These are phyloP conservation scores for Cheilosia vernalis DNA, from an alignment of 2,888 invertebrate genomes.

Conservation along the genomic window DNA sequence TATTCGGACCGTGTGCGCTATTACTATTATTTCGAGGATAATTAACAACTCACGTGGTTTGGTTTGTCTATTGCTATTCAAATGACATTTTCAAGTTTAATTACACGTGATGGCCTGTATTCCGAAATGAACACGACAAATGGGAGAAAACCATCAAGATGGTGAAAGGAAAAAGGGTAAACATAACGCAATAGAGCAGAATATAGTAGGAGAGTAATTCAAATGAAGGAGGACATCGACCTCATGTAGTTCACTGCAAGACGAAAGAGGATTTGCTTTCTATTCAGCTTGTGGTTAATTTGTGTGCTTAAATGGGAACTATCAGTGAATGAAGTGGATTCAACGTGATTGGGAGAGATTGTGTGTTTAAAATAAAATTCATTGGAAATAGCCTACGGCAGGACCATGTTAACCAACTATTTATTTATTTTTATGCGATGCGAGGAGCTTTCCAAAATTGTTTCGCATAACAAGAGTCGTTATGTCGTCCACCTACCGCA, in stretches of 20 bases:
- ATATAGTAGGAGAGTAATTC: too few species aligned
- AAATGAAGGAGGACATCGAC: slow-evolving; percentile 2
- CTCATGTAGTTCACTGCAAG: background rate
- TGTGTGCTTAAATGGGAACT: background rate
- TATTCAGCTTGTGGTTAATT: background rate
- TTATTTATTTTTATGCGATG: too few species aligned
- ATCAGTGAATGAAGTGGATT: background rate
- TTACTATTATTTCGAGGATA: background rate
- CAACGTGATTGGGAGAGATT: background rate
- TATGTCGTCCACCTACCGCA: too few species aligned
- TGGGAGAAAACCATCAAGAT: background rate
- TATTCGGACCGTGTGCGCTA: background rate
- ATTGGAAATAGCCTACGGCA: too few species aligned
- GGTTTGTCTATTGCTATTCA: background rate
- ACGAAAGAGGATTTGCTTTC: background rate
- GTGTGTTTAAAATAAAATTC: background rate
- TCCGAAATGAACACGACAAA: background rate
- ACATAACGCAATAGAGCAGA: background rate
- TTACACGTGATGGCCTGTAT: background rate
- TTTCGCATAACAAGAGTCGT: too few species aligned
- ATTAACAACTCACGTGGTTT: background rate
- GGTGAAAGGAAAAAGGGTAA: background rate
- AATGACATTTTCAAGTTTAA: background rate
- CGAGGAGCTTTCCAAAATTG: too few species aligned
- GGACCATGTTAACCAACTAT: too few species aligned